Conservation (phyloP, 2,797 vertebrate genomes). For the Parotocinclus haroldoi region DNA sequence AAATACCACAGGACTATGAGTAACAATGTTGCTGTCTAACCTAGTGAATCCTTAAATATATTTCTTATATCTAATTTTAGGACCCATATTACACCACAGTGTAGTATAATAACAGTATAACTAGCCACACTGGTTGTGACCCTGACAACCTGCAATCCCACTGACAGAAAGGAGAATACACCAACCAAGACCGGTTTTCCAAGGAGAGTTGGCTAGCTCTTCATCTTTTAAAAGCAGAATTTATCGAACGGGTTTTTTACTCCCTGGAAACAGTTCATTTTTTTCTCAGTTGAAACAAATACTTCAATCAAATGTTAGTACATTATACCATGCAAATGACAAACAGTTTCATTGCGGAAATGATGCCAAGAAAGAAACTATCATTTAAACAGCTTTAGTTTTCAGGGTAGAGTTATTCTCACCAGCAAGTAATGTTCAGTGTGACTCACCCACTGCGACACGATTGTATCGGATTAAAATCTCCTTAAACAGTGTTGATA, state of each 20-base stretch:
- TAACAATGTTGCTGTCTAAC: no score
- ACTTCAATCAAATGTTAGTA: neutral
- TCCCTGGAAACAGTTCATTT: no score
- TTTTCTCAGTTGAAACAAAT: no score
- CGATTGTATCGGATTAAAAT: conserved; percentile 22
- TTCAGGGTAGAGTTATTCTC: conserved; percentile 7
- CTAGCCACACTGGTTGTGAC: conserved; percentile 11
- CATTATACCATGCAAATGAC: conserved; percentile 16
- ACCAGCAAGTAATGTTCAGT: conserved; percentile 23
- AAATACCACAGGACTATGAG: no score
- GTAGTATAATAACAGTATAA: no score
- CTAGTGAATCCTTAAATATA: no score
- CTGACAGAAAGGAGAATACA: conserved; percentile 18
- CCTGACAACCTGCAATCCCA: conserved; percentile 21
- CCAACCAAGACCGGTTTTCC: conserved; percentile 7
- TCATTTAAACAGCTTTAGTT: conserved; percentile 15
- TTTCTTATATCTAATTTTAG: neutral
- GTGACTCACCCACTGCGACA: conserved; percentile 46
- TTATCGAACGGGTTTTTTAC: no score
- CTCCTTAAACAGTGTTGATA: conserved; percentile 14
- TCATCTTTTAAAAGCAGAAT: no score
- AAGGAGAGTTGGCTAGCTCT: no score
- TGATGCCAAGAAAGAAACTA: conserved; percentile 4
- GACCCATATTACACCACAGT: no score
- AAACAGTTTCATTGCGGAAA: conserved; percentile 6